Evolutionary conservation across 2,113 vertebrate genomes (phyloP).

Genomic region (Platichthys flesus): DNA sequence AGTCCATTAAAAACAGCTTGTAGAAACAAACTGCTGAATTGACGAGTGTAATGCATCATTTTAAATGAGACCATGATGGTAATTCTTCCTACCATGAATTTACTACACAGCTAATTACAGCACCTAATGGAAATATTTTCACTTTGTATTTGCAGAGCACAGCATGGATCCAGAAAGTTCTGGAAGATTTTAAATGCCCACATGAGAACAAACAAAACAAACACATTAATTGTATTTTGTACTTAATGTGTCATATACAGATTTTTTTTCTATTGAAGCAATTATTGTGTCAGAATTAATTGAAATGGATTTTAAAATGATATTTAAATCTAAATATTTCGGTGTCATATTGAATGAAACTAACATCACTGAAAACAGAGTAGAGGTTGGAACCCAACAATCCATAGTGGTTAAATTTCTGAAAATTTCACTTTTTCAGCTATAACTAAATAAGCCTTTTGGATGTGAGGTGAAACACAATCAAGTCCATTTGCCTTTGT

Average conservation of each 20-base stretch:
- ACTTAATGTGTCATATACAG: background rate
- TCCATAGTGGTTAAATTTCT: no score
- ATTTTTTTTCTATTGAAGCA: background rate
- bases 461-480: no score
- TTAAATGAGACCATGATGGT: conserved; percentile 51
- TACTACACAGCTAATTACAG: conserved; percentile 33
- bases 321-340: no score
- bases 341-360: no score
- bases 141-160: conserved; percentile 39
- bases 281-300: background rate
- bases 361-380: no score
- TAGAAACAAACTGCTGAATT: conserved; percentile 46
- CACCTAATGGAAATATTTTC: conserved; percentile 26
- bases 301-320: no score
- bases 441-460: no score
- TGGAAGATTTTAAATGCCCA: background rate
- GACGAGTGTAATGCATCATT: conserved; percentile 43
- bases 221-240: background rate
- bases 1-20: conserved; percentile 52
- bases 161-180: conserved; percentile 19
- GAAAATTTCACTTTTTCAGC: no score
- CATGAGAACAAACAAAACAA: background rate
- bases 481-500: no score
- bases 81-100: conserved; percentile 12
- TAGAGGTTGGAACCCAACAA: no score